Percentiles rank a stretch among this genome's conserved stretches.
phyloP scores from a whole-genome alignment of 2,113 vertebrate genomes.

The Onychorhynchus coronatus region DNA sequence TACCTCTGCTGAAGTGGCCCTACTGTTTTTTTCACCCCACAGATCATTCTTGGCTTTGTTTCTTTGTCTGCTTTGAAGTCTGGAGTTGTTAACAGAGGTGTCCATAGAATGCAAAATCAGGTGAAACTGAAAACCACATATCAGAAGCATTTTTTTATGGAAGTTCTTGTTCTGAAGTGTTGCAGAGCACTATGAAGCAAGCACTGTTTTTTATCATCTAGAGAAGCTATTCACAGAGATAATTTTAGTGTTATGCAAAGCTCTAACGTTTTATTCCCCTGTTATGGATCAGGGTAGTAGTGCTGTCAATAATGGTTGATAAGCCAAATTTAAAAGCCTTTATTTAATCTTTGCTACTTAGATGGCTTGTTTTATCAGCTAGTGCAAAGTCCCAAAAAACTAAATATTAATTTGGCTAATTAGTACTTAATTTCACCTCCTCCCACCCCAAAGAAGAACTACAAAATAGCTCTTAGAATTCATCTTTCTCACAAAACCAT shows the following conservation, averaged over 20 bases:
- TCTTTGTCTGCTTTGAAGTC: not conserved
- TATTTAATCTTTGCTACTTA: not conserved
- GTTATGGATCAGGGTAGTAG: not conserved
- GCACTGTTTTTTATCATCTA: not conserved
- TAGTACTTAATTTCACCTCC: not conserved
- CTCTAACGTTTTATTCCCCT: not conserved
- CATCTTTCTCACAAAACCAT: not conserved
- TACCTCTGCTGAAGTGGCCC: not conserved
- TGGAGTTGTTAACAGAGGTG: not conserved
- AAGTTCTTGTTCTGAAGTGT: not conserved
- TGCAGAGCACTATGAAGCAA: not conserved
- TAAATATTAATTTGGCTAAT: not conserved
- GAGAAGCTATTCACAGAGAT: not conserved
- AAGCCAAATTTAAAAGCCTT: not conserved
- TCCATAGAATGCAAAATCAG: not conserved
- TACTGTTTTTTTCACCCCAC: not conserved
- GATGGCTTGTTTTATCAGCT: not conserved
- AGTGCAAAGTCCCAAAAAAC: not conserved
- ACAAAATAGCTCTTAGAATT: not conserved
- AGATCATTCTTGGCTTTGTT: not conserved
- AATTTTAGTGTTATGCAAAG: not conserved
- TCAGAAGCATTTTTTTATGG: not conserved
- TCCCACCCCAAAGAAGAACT: not conserved
- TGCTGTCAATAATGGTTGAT: not conserved
- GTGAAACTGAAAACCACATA: not conserved